A percentile compares a stretch with the other conserved stretches of the same genome.
Evolutionary conservation across 1,140 invertebrate genomes (phyloP).

Genomic region (Chymomyza costata): DNA sequence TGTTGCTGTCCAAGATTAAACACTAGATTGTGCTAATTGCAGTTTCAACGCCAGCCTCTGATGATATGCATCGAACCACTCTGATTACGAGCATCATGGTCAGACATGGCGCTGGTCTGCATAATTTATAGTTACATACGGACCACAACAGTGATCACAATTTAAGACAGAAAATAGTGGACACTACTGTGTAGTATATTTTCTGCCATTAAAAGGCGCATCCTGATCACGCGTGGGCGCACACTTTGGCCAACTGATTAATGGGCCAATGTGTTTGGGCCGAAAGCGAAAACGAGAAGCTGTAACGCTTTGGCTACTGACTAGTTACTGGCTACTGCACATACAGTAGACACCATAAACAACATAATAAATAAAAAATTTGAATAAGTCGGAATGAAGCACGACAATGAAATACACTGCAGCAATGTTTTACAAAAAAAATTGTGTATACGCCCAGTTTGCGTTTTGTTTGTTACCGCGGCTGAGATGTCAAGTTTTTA

Average conservation of each 20-base stretch:
- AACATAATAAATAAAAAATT: too few species aligned
- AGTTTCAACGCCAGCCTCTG: slow-evolving; percentile 55
- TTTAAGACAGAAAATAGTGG: too few species aligned
- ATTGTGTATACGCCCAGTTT: too few species aligned
- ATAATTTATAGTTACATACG: slow-evolving; percentile 7
- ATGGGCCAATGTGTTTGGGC: slow-evolving; percentile 52
- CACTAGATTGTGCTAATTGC: slow-evolving; percentile 60
- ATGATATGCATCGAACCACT: slow-evolving; percentile 5
- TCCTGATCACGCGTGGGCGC: neutral
- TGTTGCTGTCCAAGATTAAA: slow-evolving; percentile 36
- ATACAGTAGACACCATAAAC: slow-evolving; percentile 17
- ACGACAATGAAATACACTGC: too few species aligned
- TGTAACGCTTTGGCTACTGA: slow-evolving; percentile 13
- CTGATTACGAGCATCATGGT: slow-evolving; percentile 2
- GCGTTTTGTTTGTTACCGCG: too few species aligned
- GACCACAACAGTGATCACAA: slow-evolving; percentile 17
- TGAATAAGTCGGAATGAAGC: too few species aligned
- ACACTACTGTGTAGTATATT: too few species aligned
- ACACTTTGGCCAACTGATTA: slow-evolving; percentile 45
- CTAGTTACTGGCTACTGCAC: slow-evolving; percentile 39
- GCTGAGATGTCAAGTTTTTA: too few species aligned
- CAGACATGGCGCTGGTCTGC: slow-evolving; percentile 9
- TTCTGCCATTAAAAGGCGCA: slow-evolving; percentile 6
- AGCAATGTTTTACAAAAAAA: too few species aligned
- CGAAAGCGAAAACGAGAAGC: slow-evolving; percentile 66